Evolutionary conservation across 2,113 vertebrate species (phyloP).

Genomic region (Rutilus rutilus): DNA sequence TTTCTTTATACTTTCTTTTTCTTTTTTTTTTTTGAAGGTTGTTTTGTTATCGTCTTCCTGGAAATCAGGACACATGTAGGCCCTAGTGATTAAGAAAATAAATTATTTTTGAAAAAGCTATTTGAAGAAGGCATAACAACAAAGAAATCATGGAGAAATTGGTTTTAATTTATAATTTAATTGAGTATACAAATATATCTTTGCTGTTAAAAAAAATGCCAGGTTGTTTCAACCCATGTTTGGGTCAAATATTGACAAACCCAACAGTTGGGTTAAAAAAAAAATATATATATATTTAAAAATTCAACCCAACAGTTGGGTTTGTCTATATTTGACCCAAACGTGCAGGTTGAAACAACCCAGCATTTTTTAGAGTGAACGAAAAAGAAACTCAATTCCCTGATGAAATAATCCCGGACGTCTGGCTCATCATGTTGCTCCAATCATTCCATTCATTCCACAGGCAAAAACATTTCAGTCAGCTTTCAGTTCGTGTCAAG

Average conservation of each 20-base stretch:
- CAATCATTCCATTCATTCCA: not conserved
- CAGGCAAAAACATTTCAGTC: slow-evolving; percentile 2
- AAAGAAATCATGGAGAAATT: not conserved
- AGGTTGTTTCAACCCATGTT: too few species aligned
- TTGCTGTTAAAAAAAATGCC: too few species aligned
- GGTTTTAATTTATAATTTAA: not conserved
- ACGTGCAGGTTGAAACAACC: too few species aligned
- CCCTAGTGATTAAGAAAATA: not conserved
- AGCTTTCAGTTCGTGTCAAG: not conserved
- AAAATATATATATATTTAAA: too few species aligned
- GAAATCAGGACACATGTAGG: not conserved
- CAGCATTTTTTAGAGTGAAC: not conserved
- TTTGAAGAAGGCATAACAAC: not conserved
- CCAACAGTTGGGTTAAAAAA: too few species aligned
- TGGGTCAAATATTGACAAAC: too few species aligned
- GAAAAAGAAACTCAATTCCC: not conserved
- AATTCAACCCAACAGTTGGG: too few species aligned
- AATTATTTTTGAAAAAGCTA: not conserved
- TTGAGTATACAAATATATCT: not conserved
- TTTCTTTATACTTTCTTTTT: too few species aligned
- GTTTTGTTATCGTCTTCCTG: not conserved
- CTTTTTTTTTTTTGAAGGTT: not conserved
- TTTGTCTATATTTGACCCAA: too few species aligned
- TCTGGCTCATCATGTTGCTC: not conserved
- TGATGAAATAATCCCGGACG: not conserved